Conservation (phyloP, 2,888 invertebrate species). For the Lingula anatina region DNA sequence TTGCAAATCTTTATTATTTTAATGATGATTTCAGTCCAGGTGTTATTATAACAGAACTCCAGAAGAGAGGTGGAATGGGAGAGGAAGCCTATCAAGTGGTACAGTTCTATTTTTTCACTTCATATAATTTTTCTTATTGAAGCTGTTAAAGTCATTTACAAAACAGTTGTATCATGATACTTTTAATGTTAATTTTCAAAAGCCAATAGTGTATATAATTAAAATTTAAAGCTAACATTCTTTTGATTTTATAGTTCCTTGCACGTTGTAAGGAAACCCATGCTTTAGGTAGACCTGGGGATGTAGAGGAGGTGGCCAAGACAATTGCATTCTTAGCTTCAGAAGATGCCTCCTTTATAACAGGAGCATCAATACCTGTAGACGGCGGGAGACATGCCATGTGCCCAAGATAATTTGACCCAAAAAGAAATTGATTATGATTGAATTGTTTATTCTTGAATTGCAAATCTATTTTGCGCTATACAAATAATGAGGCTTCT, state of each 20-base stretch:
- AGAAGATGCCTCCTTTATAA: conserved; percentile 77
- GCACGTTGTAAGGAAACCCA: conserved; percentile 82
- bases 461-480: too few species aligned
- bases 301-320: conserved; percentile 79
- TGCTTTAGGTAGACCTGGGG: conserved; percentile 79
- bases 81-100: conserved; percentile 67
- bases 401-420: conserved; percentile 67
- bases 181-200: too few species aligned
- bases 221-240: not conserved
- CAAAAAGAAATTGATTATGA: too few species aligned
- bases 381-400: conserved; percentile 92
- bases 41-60: conserved; percentile 82
- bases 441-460: too few species aligned
- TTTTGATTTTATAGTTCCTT: conserved; percentile 61
- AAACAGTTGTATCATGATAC: too few species aligned
- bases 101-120: too few species aligned
- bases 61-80: conserved; percentile 75
- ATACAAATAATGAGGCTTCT: too few species aligned
- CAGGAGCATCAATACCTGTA: conserved; percentile 81
- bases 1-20: too few species aligned
- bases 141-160: too few species aligned
- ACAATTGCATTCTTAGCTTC: conserved; percentile 90
- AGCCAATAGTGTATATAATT: too few species aligned
- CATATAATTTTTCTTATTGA: too few species aligned
- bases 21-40: conserved; percentile 76